These are phyloP conservation scores for Xanthorhoe designata DNA, from an alignment of 2,888 invertebrate species.

Conservation along the genomic window DNA sequence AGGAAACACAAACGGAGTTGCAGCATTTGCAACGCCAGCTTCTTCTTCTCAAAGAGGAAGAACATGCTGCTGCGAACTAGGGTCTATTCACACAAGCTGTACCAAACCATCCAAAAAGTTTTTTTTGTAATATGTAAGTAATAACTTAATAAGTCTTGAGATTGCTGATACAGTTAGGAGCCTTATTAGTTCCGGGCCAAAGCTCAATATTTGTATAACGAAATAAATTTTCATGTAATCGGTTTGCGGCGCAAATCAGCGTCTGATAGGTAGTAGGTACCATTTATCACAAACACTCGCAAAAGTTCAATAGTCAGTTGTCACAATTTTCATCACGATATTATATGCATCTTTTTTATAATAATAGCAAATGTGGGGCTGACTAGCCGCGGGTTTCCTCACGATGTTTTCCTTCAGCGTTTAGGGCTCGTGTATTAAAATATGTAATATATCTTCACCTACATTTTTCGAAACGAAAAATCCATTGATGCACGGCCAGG, in stretches of 20 bases:
- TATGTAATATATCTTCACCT: too few species aligned
- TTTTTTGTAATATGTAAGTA: neutral
- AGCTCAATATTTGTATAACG: neutral
- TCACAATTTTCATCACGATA: neutral
- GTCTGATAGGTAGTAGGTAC: neutral
- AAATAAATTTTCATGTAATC: neutral
- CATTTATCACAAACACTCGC: neutral
- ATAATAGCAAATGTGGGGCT: too few species aligned
- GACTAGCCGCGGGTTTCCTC: too few species aligned
- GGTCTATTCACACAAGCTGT: neutral
- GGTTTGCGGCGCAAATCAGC: neutral
- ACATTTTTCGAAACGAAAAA: too few species aligned
- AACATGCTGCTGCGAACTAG: neutral
- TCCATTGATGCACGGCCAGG: too few species aligned
- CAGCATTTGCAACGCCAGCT: conserved; percentile 11
- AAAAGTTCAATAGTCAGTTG: neutral
- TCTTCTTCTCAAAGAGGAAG: conserved; percentile 1
- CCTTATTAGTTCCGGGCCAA: neutral
- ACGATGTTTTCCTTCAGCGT: too few species aligned
- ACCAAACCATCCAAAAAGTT: neutral
- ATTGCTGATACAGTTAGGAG: neutral
- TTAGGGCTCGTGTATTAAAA: too few species aligned
- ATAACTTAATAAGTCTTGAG: neutral
- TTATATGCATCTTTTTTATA: neutral
- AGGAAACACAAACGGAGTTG: conserved; percentile 17